A percentile compares a stretch with the other conserved stretches of the same genome.
These are phyloP conservation scores for Temnothorax nylanderi DNA, from an alignment of 1,140 invertebrate genomes.

Conservation along the genomic window DNA sequence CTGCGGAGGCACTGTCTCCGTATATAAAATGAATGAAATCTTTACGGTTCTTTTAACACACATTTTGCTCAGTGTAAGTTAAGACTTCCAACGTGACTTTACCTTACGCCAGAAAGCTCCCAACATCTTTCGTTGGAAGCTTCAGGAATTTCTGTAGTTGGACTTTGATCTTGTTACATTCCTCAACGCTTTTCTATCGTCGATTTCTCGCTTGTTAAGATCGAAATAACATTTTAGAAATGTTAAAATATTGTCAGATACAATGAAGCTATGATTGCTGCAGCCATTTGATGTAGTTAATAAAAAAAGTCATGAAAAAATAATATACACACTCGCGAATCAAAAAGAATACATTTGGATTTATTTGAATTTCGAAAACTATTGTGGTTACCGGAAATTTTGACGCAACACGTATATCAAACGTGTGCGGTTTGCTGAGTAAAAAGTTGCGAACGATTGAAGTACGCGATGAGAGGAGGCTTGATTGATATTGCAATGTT, in stretches of 20 bases:
- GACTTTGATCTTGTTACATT: constrained; percentile 32
- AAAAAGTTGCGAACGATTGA: neutral
- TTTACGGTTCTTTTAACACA: constrained; percentile 12
- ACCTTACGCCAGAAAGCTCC: constrained; percentile 55
- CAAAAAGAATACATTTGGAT: neutral
- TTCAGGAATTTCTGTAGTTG: constrained; percentile 3
- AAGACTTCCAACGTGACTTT: constrained; percentile 31
- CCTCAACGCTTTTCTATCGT: neutral
- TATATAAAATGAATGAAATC: constrained; percentile 24
- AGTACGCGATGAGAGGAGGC: neutral
- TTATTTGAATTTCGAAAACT: neutral
- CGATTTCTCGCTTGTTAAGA: neutral
- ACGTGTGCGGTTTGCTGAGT: constrained; percentile 4
- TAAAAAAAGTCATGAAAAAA: neutral
- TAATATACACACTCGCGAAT: neutral
- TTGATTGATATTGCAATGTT: constrained; percentile 26
- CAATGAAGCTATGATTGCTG: neutral
- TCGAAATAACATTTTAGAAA: neutral
- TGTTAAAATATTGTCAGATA: constrained; percentile 2
- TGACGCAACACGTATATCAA: neutral
- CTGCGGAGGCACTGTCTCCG: neutral
- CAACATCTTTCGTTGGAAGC: constrained; percentile 47
- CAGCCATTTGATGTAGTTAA: neutral
- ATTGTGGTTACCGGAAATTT: constrained; percentile 16
- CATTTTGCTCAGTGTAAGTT: constrained; percentile 10